Evolutionary conservation across 2,888 invertebrate species (phyloP).

Genomic region (Aspidapion aeneum): DNA sequence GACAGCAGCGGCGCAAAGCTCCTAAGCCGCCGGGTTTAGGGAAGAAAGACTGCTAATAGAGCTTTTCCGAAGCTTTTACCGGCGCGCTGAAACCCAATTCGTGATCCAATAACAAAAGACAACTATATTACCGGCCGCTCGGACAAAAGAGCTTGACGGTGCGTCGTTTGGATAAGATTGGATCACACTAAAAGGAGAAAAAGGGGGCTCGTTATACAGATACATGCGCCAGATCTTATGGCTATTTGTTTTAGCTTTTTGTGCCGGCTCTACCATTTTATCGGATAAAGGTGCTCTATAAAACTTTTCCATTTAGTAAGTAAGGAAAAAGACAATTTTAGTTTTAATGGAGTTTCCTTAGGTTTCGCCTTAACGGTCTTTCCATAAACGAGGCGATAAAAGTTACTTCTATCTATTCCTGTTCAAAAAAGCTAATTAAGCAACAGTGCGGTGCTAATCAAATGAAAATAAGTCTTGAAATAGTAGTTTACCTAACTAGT

Average conservation of each 20-base stretch:
- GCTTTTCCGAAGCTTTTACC: slow-evolving; percentile 49
- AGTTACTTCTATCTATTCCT: too few relatives aligned
- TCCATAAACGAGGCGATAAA: too few relatives aligned
- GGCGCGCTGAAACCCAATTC: slow-evolving; percentile 51
- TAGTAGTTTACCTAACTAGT: too few relatives aligned
- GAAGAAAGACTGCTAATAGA: slow-evolving; percentile 53
- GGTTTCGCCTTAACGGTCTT: not conserved
- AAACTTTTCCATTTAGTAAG: not conserved
- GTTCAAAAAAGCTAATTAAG: too few relatives aligned
- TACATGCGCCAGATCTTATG: not conserved
- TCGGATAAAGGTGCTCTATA: not conserved
- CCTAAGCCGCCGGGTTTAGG: slow-evolving; percentile 47
- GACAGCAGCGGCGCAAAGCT: slow-evolving; percentile 49
- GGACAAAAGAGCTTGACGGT: slow-evolving; percentile 44
- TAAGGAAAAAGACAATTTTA: not conserved
- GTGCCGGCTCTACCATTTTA: not conserved
- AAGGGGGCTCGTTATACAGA: slow-evolving; percentile 10
- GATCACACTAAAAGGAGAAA: slow-evolving; percentile 30
- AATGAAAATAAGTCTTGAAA: too few relatives aligned
- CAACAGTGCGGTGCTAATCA: too few relatives aligned
- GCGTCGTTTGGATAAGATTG: slow-evolving; percentile 40
- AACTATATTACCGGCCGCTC: slow-evolving; percentile 51
- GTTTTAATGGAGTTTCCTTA: not conserved
- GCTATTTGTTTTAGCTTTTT: slow-evolving; percentile 2
- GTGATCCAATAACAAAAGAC: slow-evolving; percentile 53